Base-by-base conservation (phyloP, 2,888 invertebrate genomes). In the Lasioglossum vierecki region DNA sequence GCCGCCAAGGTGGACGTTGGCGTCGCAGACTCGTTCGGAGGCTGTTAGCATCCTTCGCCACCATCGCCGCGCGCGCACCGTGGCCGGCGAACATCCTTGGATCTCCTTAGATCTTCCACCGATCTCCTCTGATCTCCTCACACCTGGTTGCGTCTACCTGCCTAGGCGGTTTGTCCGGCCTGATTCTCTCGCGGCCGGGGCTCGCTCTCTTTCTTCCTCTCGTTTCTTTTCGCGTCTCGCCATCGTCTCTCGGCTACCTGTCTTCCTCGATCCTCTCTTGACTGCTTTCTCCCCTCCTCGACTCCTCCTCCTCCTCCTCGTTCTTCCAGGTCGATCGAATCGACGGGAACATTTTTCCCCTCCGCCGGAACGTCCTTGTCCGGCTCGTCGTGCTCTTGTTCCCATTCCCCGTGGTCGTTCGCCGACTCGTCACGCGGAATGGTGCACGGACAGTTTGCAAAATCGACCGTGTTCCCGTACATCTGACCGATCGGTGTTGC, bases 21-120 rank as follows among this genome's bases (percentile, higher is more conserved):
- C 86, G 87, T 89, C 88, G 89, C 86, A 88, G 90, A 90, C 91
- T 90, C 90, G 91, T 93, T 91, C 90, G 80, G 89, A 91, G 91
- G 91, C 91, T 91, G 93, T 93, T 93, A 92, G 92, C 91, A 91
- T 92, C 92, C 90, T 91, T 93, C 92, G 91, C 90, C 90, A 88
- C 90, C 86, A 87, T 90, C 83, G 85, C 82, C 87, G 84, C 26
- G 63, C 63, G 82, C 82, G 86, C 88, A 84, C 76, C 83, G 78
- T 86, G 85, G 81, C 81, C 85, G 84, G 87, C 88, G 88, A 87
- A 89, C 90, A 92, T 92, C 91, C 91, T 90, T 84, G 89, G 88
- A 87, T 91, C 89, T 91, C 90, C 90, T 91, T 90, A 88, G 89
- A 92, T 92, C 93, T 93, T 89, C 88, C 87, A 92, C 86, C 90